Base-by-base conservation (phyloP, 1,140 invertebrate species). In the Drosophila tsacasi region DNA sequence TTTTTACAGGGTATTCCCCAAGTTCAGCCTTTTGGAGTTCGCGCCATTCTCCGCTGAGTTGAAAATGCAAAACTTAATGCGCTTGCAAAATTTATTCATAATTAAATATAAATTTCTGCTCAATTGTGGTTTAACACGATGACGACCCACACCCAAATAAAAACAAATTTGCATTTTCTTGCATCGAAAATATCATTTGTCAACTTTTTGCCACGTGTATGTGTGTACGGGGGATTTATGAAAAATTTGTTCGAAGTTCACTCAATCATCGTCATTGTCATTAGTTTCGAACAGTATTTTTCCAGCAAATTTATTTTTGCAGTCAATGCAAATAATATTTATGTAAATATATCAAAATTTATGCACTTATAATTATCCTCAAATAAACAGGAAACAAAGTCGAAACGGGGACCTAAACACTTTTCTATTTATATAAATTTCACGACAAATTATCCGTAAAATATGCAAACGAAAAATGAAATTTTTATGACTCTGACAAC, bases 91-190 rank as follows among this genome's bases (percentile, higher is more conserved):
- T 90, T 79, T 90, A 89, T 89, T 90, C 85, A 89, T 89, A 90
- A 89, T 89, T 90, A 89, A 89, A 85, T 89, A 89, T 89, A 85
- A 90, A 90, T 89, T 89, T 89, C 85, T 90, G 85, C 81, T 76
- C 85, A 76, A 77, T 89, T 89, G 85, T 85, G 85, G 85, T 68
- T 89, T 81, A 82, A 89, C 85, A 82, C 85, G 59, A 67, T 61
- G 63, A 35, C 57, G 47, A 62, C 62, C 37, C 60, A 49, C 67
- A 47, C 47, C 7, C 27, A 30, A 6, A 30, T 8, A 30, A 30
- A 59, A 30, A 54, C 32, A 57, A 8, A 32, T 30, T 13, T 52
- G 58, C 58, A 78, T 49, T 76, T 76, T 64, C 68, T 73, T 75
- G 46, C 30, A 39, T 23, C 66, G 37, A 32, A 49, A 79, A 61